Evolutionary conservation across 2,797 vertebrate species (phyloP), one percentile per base, ranked within the genome.

Genomic region (Helicolenus hilgendorfi): DNA sequence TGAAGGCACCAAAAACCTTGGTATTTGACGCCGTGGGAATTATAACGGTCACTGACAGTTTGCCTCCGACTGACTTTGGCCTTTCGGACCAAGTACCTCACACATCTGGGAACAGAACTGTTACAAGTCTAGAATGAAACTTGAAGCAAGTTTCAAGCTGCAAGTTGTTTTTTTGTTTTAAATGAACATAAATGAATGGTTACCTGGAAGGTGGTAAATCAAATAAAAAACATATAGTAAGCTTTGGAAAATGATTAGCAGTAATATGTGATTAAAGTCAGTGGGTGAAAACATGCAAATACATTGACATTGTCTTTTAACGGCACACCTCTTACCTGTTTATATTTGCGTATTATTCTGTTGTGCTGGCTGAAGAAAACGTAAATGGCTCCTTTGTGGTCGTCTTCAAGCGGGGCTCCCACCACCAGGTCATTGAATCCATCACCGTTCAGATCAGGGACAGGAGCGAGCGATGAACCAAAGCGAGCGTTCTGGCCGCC

Each of bases 401-500:
- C 97, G 0, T 99, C 98, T 84, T 99, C 99, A 81, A 99, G 79
- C 0, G 99, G 99, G 0, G 99, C 98, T 5, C 99, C 99, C 0
- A 99, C 98, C 29, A 98, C 98, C 56, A 99, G 91, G 80, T 99
- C 99, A 0, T 98, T 98, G 96, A 98, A 99, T 64, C 97, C 97
- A 13, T 99, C 99, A 1, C 99, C 98, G 15, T 99, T 99, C 83
- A 99, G 97, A 88, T 99, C 99, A 0, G 97, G 98, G 2, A 99
- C 98, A 0, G 98, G 97, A 1, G 98, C 98, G 0, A 99, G 98
- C 33, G 98, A 98, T 1, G 98, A 98, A 10, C 99, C 99, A 0
- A 99, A 99, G 1, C 99, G 98, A 55, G 99, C 98, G 0, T 99
- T 99, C 96, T 99, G 99, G 75, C 98, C 98, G 2, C 97, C 95